These are phyloP conservation scores for Pelosia muscerda DNA, from an alignment of 2,888 invertebrate genomes.

Conservation along the genomic window DNA sequence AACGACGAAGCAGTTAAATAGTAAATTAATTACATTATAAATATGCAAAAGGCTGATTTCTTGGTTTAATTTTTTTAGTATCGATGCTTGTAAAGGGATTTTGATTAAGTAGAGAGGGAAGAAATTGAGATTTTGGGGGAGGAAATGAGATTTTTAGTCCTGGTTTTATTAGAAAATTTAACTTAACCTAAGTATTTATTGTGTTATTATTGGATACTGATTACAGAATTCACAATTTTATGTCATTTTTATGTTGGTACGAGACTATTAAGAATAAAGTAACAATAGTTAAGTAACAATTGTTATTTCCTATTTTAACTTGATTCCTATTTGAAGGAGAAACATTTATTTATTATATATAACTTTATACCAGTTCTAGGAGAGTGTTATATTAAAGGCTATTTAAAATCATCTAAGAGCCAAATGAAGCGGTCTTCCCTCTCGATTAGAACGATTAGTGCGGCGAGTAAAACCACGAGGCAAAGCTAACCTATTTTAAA, in stretches of 20 bases:
- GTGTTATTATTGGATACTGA: too few species aligned
- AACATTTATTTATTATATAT: not conserved
- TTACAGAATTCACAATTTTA: too few species aligned
- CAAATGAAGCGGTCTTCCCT: not conserved
- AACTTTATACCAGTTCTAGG: not conserved
- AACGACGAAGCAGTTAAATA: slow-evolving; percentile 38
- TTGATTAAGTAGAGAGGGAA: not conserved
- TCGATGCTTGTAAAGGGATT: slow-evolving; percentile 12
- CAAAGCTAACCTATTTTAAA: not conserved
- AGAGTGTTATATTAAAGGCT: not conserved
- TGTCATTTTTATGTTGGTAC: too few species aligned
- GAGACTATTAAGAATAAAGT: too few species aligned
- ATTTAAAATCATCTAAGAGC: not conserved
- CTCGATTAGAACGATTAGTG: not conserved
- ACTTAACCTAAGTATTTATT: too few species aligned
- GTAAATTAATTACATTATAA: slow-evolving; percentile 48
- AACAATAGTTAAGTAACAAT: too few species aligned
- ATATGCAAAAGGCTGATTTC: slow-evolving; percentile 29
- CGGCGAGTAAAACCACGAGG: not conserved
- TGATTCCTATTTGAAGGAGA: not conserved
- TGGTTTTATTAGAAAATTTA: not conserved
- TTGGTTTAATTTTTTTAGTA: slow-evolving; percentile 2
- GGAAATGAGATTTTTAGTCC: not conserved
- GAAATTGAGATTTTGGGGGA: not conserved
- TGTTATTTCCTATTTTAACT: not conserved